phyloP scores from a whole-genome alignment of 2,888 invertebrate species.

The Erpobdella octoculata region DNA sequence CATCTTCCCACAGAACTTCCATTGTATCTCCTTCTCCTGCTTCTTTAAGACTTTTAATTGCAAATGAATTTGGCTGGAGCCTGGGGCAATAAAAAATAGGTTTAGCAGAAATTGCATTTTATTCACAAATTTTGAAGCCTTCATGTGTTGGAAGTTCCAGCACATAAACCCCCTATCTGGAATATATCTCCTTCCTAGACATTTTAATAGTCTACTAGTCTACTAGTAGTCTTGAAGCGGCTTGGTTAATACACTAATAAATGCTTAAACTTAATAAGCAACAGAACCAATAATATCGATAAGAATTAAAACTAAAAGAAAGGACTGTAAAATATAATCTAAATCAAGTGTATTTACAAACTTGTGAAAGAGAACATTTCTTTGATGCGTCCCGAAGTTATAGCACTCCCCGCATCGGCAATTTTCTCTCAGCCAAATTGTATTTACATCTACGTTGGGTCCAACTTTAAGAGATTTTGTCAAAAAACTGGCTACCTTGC shows the following conservation, averaged over 20 bases:
- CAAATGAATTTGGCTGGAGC: neutral
- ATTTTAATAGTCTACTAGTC: too few relatives aligned
- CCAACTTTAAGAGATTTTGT: constrained; percentile 1
- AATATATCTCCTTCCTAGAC: too few relatives aligned
- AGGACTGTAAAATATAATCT: neutral
- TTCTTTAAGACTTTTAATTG: constrained; percentile 28
- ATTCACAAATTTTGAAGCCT: too few relatives aligned
- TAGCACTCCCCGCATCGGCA: constrained; percentile 62
- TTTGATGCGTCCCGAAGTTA: constrained; percentile 59
- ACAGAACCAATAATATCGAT: too few relatives aligned
- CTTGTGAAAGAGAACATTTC: constrained; percentile 54
- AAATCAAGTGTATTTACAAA: too few relatives aligned
- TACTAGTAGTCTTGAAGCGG: too few relatives aligned
- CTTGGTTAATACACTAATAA: too few relatives aligned
- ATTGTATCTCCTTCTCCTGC: constrained; percentile 50
- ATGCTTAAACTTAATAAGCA: too few relatives aligned
- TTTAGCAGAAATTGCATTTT: too few relatives aligned
- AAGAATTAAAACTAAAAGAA: neutral
- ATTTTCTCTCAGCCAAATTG: constrained; percentile 59
- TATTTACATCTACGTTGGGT: constrained; percentile 2
- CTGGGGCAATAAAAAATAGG: neutral
- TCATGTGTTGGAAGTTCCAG: too few relatives aligned
- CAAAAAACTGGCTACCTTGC: too few relatives aligned
- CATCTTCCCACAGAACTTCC: constrained; percentile 55
- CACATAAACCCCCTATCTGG: too few relatives aligned